These are phyloP conservation scores for Silurus glanis DNA, from an alignment of 2,113 vertebrate species.

Conservation along the genomic window DNA sequence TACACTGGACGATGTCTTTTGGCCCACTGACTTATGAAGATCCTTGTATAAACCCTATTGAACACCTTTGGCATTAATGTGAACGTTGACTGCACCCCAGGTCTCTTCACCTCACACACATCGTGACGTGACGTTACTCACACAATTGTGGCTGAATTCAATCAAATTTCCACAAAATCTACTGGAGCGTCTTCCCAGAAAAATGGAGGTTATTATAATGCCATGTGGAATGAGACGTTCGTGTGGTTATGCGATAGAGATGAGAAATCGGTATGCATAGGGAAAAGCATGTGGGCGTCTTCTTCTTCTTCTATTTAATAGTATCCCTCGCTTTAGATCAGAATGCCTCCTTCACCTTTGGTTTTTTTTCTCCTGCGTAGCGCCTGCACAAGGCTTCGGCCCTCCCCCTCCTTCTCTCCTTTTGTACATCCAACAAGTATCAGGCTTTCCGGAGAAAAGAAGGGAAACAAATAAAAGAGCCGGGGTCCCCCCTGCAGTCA, in stretches of 20 bases:
- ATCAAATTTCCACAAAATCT: too few species aligned
- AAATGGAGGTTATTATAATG: too few species aligned
- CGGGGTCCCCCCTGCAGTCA: not conserved
- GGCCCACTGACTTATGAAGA: too few species aligned
- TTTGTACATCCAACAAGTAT: slow-evolving; percentile 42
- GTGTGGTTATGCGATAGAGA: not conserved
- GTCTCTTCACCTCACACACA: too few species aligned
- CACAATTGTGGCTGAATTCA: too few species aligned
- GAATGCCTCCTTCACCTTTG: slow-evolving; percentile 45
- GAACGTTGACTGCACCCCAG: too few species aligned
- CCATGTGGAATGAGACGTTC: not conserved
- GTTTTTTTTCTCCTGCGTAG: slow-evolving; percentile 10
- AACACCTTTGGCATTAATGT: too few species aligned
- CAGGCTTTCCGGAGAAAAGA: slow-evolving; percentile 18
- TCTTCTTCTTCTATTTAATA: slow-evolving; percentile 56
- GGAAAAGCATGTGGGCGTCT: slow-evolving; percentile 55
- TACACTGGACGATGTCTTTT: too few species aligned
- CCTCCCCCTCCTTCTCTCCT: slow-evolving; percentile 23
- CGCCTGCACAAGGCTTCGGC: slow-evolving; percentile 23
- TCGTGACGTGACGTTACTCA: too few species aligned
- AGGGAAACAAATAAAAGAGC: not conserved
- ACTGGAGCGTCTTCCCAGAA: too few species aligned
- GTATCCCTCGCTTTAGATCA: not conserved
- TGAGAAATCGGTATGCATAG: not conserved
- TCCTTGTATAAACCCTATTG: too few species aligned